Evolutionary conservation across 1,140 invertebrate genomes (phyloP), one percentile per base, ranked within the genome.

Genomic region (Triops cancriformis): DNA sequence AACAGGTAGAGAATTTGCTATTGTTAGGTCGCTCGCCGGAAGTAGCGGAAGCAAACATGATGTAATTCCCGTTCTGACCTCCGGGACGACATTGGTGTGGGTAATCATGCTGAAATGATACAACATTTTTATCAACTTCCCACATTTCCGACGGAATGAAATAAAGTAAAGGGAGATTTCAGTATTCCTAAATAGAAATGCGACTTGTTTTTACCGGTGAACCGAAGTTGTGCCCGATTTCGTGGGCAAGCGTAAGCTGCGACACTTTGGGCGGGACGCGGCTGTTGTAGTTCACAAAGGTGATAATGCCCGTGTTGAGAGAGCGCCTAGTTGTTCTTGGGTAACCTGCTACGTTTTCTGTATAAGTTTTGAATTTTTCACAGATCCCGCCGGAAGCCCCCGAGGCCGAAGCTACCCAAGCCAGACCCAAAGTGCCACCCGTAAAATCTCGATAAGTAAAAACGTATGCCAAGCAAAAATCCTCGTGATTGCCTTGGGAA

Each of bases 221-320:
- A 76, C 98, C 98, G 87, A 99, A 99, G 86, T 99, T 99, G 83
- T 99, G 98, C 4, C 98, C 98, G 82, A 99, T 98, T 87, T 99
- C 98, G 85, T 99, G 98, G 10, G 98, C 98, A 77, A 99, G 87
- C 10, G 98, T 99, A 14, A 99, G 86, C 83, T 99, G 97, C 7
- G 96, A 98, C 23, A 99, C 98, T 86, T 97, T 97, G 0, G 94
- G 95, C 78, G 93, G 97, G 26, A 99, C 97, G 73, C 95, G 87
- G 83, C 93, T 96, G 82, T 98, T 98, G 86, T 99, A 99, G 87
- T 99, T 99, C 14, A 99, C 94, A 84, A 99, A 96, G 1, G 98
- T 99, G 64, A 99, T 98, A 80, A 99, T 99, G 64, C 98, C 98
- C 0, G 98, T 99, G 86, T 99, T 99, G 0, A 99, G 87, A 45